Percentiles rank a stretch among this genome's conserved stretches.
phyloP scores from a whole-genome alignment of 1,140 invertebrate genomes.

The Dicyema japonicum region DNA sequence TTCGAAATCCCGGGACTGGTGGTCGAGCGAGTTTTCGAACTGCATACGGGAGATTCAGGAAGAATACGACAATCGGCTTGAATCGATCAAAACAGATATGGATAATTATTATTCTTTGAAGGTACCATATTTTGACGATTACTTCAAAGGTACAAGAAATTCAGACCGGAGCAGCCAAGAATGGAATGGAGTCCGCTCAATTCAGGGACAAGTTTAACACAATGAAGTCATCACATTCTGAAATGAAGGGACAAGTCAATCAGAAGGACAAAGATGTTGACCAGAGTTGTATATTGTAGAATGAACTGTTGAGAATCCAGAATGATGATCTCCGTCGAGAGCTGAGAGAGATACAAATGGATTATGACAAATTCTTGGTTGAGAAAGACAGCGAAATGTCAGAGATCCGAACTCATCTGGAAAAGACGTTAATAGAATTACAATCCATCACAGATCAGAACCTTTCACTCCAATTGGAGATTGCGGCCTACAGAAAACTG shows the following conservation, averaged over 20 bases:
- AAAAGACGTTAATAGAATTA: slow-evolving; percentile 4
- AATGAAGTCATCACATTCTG: too few species aligned
- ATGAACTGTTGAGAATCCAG: slow-evolving; percentile 5
- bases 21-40: slow-evolving; percentile 23
- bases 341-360: slow-evolving; percentile 6
- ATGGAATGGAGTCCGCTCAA: too few species aligned
- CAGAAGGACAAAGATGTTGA: not conserved
- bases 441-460: slow-evolving; percentile 5
- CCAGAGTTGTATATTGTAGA: slow-evolving; percentile 4
- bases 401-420: slow-evolving; percentile 3
- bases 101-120: slow-evolving; percentile 16
- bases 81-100: slow-evolving; percentile 17
- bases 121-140: too few species aligned
- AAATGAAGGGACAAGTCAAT: too few species aligned
- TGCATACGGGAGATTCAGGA: slow-evolving; percentile 24
- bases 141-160: too few species aligned
- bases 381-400: not conserved
- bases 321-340: slow-evolving; percentile 4
- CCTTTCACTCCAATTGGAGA: slow-evolving; percentile 6
- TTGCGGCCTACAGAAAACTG: slow-evolving; percentile 6
- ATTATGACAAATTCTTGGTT: slow-evolving; percentile 5
- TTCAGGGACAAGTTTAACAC: too few species aligned
- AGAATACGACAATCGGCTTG: slow-evolving; percentile 21
- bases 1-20: slow-evolving; percentile 23
- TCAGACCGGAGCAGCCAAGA: too few species aligned